Evolutionary conservation across 2,888 invertebrate species (phyloP).

Genomic region (Ormyrus labotus): DNA sequence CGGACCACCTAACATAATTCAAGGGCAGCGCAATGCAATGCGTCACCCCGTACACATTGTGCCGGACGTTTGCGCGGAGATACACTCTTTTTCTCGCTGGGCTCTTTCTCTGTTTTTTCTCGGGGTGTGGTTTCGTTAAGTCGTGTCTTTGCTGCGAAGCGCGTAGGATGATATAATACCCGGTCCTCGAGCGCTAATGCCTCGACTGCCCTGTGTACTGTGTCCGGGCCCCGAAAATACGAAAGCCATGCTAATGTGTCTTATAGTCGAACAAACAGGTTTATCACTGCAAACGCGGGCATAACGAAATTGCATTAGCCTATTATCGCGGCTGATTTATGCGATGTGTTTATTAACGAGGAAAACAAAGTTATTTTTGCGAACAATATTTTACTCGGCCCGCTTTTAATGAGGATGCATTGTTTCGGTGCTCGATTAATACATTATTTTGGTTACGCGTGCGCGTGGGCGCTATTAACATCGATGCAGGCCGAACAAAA

Average conservation of each 20-base stretch:
- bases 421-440: conserved; percentile 19
- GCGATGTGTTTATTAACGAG: conserved; percentile 51
- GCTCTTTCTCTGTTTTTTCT: conserved; percentile 39
- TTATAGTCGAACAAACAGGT: conserved; percentile 53
- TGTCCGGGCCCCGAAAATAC: conserved; percentile 40
- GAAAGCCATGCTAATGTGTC: conserved; percentile 38
- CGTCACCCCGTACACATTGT: conserved; percentile 67
- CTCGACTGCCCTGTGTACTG: conserved; percentile 22
- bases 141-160: conserved; percentile 56
- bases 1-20: conserved; percentile 68
- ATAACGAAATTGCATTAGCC: conserved; percentile 49
- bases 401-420: neutral
- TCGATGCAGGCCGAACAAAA: neutral
- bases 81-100: conserved; percentile 59
- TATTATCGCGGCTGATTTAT: conserved; percentile 56
- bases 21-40: conserved; percentile 64
- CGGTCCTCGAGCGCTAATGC: conserved; percentile 55
- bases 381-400: neutral
- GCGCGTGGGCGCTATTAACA: conserved; percentile 23
- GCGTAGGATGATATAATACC: conserved; percentile 72
- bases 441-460: neutral
- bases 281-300: conserved; percentile 44
- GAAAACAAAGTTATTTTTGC: conserved; percentile 47
- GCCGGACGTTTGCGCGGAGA: conserved; percentile 60
- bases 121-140: conserved; percentile 65